Evolutionary conservation across 2,888 invertebrate genomes (phyloP).

Genomic region (Limnephilus rhombicus): DNA sequence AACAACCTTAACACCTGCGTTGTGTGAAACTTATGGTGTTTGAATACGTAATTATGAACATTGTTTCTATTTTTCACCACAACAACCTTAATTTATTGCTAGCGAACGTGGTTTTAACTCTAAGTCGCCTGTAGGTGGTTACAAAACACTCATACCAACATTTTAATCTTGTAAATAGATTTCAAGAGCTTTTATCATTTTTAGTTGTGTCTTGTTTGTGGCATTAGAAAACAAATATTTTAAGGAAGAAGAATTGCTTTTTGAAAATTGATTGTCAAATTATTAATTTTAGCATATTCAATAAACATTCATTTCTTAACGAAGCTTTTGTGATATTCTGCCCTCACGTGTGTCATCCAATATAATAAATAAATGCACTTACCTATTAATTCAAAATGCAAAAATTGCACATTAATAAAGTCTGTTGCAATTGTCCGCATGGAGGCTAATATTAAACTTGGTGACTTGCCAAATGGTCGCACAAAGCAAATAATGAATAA

Average conservation of each 20-base stretch:
- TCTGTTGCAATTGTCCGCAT: constrained; percentile 17
- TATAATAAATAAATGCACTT: background rate
- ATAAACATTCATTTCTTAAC: background rate
- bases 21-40: background rate
- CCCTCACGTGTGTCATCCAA: background rate
- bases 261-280: background rate
- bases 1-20: background rate
- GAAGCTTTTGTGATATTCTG: background rate
- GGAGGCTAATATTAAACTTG: background rate
- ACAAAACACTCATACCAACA: background rate
- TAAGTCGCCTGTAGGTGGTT: background rate
- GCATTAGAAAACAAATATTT: too few relatives aligned
- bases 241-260: background rate
- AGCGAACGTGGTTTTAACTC: background rate
- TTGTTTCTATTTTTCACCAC: background rate
- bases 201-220: background rate
- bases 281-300: background rate
- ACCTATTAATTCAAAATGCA: background rate
- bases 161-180: background rate
- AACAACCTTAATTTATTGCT: background rate
- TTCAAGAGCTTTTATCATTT: background rate
- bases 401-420: constrained; percentile 2
- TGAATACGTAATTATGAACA: background rate
- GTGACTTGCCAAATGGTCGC: constrained; percentile 15
- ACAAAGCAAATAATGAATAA: constrained; percentile 24